These are phyloP conservation scores for Crossaster papposus DNA, from an alignment of 53 echinoderm and acorn worm genomes.

Conservation along the genomic window DNA sequence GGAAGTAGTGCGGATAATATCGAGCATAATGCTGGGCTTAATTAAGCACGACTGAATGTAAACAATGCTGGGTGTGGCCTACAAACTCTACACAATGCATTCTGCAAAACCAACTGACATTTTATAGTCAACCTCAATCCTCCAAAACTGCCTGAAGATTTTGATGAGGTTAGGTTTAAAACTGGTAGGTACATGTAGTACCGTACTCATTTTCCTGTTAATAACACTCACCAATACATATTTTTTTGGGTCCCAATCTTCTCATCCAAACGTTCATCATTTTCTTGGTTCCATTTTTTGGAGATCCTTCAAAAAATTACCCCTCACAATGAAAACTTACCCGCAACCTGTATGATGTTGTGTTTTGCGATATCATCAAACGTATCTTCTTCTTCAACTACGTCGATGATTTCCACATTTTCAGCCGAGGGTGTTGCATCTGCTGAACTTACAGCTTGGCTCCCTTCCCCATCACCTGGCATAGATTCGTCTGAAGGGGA, in stretches of 20 bases:
- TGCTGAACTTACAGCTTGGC: constrained; percentile 47
- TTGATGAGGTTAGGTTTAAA: no score
- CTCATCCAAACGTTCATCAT: neutral
- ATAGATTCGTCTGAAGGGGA: constrained; percentile 72
- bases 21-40: no score
- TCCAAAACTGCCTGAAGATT: no score
- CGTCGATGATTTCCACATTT: constrained; percentile 69
- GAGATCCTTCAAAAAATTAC: neutral
- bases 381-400: constrained; percentile 73
- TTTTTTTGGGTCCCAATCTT: neutral
- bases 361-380: constrained; percentile 94
- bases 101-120: no score
- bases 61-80: no score
- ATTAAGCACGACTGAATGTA: no score
- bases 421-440: constrained; percentile 51
- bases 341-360: constrained; percentile 88
- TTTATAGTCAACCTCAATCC: no score
- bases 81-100: no score
- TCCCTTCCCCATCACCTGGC: constrained; percentile 45
- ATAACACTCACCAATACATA: no score
- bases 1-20: no score
- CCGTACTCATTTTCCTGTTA: no score
- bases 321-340: constrained; percentile 28
- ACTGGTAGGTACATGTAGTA: no score
- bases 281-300: neutral